phyloP scores from a whole-genome alignment of 2,888 invertebrate genomes.

The Teleogryllus oceanicus region DNA sequence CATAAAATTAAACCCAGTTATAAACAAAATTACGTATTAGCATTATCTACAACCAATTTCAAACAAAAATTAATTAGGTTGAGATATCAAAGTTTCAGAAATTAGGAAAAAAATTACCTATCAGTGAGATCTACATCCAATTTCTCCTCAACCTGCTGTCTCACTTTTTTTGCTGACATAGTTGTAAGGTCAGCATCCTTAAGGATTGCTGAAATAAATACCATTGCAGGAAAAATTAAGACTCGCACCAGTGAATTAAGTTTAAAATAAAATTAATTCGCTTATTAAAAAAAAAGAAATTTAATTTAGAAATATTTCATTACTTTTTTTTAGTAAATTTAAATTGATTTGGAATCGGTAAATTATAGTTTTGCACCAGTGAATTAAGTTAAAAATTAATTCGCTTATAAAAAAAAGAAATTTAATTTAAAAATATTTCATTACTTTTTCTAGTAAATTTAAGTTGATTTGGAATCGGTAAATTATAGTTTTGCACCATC shows the following conservation, averaged over 20 bases:
- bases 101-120: conserved; percentile 47
- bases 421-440: background rate
- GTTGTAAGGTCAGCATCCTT: conserved; percentile 80
- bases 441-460: background rate
- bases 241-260: background rate
- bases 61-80: background rate
- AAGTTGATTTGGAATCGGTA: background rate
- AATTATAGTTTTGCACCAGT: background rate
- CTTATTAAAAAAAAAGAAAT: background rate
- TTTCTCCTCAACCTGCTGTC: conserved; percentile 78
- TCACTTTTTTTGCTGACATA: conserved; percentile 85
- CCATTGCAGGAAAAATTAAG: background rate
- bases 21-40: background rate
- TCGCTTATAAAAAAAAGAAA: background rate
- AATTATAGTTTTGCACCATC: background rate
- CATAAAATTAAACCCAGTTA: background rate
- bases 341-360: background rate
- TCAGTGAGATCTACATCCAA: conserved; percentile 70
- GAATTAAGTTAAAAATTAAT: no score
- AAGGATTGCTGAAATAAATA: conserved; percentile 63
- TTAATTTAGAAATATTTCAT: background rate
- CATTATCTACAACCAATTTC: background rate
- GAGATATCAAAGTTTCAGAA: background rate
- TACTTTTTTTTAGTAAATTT: background rate
- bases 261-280: background rate